These are phyloP conservation scores for Oegoconia quadripuncta DNA, from an alignment of 2,888 invertebrate genomes.

Conservation along the genomic window DNA sequence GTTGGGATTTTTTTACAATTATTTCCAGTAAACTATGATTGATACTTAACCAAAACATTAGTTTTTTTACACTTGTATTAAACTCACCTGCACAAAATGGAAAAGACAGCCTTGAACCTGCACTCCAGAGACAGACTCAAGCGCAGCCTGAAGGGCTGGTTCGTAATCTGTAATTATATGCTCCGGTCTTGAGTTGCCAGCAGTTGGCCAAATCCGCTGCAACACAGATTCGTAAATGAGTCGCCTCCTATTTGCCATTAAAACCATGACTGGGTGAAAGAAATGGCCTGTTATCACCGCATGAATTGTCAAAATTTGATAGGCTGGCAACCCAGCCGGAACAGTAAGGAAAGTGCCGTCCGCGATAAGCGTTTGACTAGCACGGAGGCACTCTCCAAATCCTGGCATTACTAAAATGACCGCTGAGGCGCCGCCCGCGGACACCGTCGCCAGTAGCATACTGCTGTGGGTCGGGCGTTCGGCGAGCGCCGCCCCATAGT, in stretches of 20 bases:
- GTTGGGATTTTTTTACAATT: too few species aligned
- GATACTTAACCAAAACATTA: too few species aligned
- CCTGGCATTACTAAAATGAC: slow-evolving; percentile 6
- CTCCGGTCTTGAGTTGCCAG: neutral
- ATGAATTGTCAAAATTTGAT: slow-evolving; percentile 5
- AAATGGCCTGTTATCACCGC: neutral
- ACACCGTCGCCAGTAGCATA: slow-evolving; percentile 5
- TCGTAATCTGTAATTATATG: slow-evolving; percentile 7
- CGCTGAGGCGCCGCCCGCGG: slow-evolving; percentile 2
- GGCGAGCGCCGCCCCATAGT: slow-evolving; percentile 4
- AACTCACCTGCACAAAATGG: too few species aligned
- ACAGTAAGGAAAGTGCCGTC: slow-evolving; percentile 13
- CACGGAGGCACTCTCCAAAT: slow-evolving; percentile 1
- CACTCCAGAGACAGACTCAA: neutral
- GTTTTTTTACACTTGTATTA: too few species aligned
- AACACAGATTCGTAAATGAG: slow-evolving; percentile 5
- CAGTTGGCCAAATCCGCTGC: slow-evolving; percentile 5
- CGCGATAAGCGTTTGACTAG: slow-evolving; percentile 1
- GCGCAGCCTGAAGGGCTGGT: slow-evolving; percentile 3
- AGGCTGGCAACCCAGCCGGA: slow-evolving; percentile 7
- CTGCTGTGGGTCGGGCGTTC: slow-evolving; percentile 3
- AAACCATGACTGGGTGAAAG: slow-evolving; percentile 4
- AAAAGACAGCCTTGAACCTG: neutral
- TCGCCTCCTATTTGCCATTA: slow-evolving; percentile 5
- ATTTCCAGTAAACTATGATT: too few species aligned